Base-by-base conservation (phyloP, 2,888 invertebrate genomes). In the Ypsolopha sequella region DNA sequence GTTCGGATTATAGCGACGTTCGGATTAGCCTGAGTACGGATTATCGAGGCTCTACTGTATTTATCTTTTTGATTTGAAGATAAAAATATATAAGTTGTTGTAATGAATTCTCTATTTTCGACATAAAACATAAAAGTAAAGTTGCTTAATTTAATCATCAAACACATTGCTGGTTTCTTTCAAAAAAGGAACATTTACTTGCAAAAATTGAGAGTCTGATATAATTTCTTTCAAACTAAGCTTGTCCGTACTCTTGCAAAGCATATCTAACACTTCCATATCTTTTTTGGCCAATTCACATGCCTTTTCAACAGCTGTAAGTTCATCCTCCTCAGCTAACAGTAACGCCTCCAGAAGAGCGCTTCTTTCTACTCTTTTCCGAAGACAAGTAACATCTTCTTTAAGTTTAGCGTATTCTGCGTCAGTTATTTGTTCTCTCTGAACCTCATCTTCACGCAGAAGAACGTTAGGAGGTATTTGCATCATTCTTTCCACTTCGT, bases 281-380 rank as follows among this genome's bases (percentile, higher is more conserved):
- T 85, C 79, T 52, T 76, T 81, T 48, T 76, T 78, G 0, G 80
- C 80, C 36, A 68, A 64, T 62, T 82, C 80, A 67, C 77, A 82
- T 0, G 79, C 66, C 59, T 72, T 73, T 52, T 79, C 81, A 10
- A 76, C 62, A 1, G 76, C 68, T 7, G 73, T 62, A 0, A 86
- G 58, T 56, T 85, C 81, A 50, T 79, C 74, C 55, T 76, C 77
- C 54, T 86, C 85, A 0, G 77, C 74, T 39, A 60, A 66, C 0
- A 86, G 64, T 53, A 84, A 61, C 11, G 78, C 73, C 56, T 80
- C 81, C 81, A 85, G 76, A 10, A 81, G 57, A 1, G 80, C 81
- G 38, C 74, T 79, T 57, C 81, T 64, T 64, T 82, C 79, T 7
- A 85, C 75, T 44, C 75, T 65, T 54, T 67, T 75, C 43, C 73